These are phyloP conservation scores for Lycaena phlaeas DNA, from an alignment of 2,888 invertebrate genomes.

Conservation along the genomic window DNA sequence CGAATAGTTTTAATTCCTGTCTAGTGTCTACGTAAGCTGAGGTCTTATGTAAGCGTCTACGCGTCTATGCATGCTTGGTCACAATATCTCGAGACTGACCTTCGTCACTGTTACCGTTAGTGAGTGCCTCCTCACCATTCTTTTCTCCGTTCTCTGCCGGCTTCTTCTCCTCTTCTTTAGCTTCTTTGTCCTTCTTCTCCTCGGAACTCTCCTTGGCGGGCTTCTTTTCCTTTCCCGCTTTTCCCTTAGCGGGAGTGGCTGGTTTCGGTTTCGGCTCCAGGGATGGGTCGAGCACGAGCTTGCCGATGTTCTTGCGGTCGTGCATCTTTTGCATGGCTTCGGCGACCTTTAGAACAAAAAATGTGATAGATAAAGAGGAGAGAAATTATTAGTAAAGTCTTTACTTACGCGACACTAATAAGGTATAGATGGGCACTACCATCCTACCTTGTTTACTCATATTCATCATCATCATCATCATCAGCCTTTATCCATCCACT, in stretches of 20 bases:
- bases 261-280: slow-evolving; percentile 86
- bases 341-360: slow-evolving; percentile 72
- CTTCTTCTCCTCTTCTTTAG: slow-evolving; percentile 69
- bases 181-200: slow-evolving; percentile 76
- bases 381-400: too few species aligned
- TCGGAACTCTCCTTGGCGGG: slow-evolving; percentile 76
- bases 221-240: slow-evolving; percentile 81
- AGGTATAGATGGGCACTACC: too few species aligned
- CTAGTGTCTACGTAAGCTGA: too few species aligned
- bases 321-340: slow-evolving; percentile 96
- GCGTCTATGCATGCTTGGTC: slow-evolving; percentile 48
- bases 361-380: too few species aligned
- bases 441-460: too few species aligned
- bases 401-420: too few species aligned
- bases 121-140: slow-evolving; percentile 65
- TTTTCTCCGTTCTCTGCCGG: slow-evolving; percentile 60
- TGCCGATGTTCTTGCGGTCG: slow-evolving; percentile 92
- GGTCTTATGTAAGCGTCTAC: slow-evolving; percentile 34
- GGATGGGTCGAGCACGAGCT: slow-evolving; percentile 86
- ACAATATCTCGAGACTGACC: slow-evolving; percentile 60
- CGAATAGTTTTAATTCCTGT: too few species aligned
- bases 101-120: slow-evolving; percentile 72
- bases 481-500: too few species aligned
- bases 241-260: slow-evolving; percentile 83
- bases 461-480: too few species aligned